phyloP scores from a whole-genome alignment of 2,888 invertebrate genomes.

The Chrysomela aeneicollis region DNA sequence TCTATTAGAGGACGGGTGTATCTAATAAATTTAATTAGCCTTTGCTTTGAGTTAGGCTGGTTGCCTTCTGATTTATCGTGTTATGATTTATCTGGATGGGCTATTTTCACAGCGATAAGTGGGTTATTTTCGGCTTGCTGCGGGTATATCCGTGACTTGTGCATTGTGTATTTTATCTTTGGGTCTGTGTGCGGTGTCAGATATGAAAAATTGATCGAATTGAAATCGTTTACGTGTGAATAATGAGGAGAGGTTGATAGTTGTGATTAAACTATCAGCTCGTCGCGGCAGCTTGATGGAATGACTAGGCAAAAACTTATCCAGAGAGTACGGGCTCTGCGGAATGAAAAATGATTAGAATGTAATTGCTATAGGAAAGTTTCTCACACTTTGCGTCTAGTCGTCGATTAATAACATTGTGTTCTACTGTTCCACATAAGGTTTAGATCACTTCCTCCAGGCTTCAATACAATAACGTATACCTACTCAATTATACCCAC shows the following conservation, averaged over 20 bases:
- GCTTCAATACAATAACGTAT: too few relatives aligned
- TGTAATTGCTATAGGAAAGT: background rate
- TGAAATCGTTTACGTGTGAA: slow-evolving; percentile 8
- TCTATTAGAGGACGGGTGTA: slow-evolving; percentile 47
- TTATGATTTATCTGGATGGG: slow-evolving; percentile 45
- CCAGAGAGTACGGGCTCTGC: background rate
- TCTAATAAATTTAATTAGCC: slow-evolving; percentile 50
- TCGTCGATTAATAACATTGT: background rate
- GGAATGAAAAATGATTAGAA: background rate
- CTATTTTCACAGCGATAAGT: slow-evolving; percentile 41
- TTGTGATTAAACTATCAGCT: slow-evolving; percentile 4
- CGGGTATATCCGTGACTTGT: slow-evolving; percentile 25
- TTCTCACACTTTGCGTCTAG: background rate
- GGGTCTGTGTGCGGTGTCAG: slow-evolving; percentile 15
- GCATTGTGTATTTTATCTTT: slow-evolving; percentile 14
- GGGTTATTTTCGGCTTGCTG: slow-evolving; percentile 39
- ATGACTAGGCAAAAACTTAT: background rate
- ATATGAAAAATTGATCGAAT: slow-evolving; percentile 20
- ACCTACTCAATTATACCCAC: too few relatives aligned
- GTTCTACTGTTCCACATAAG: background rate
- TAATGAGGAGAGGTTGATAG: slow-evolving; percentile 7
- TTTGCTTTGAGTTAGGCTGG: slow-evolving; percentile 45
- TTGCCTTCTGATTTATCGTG: slow-evolving; percentile 44
- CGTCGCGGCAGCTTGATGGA: background rate
- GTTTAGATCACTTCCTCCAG: too few relatives aligned